Percentiles rank a stretch among this genome's conserved stretches.
These are phyloP conservation scores for Otis tarda DNA, from an alignment of 2,113 vertebrate species.

Conservation along the genomic window DNA sequence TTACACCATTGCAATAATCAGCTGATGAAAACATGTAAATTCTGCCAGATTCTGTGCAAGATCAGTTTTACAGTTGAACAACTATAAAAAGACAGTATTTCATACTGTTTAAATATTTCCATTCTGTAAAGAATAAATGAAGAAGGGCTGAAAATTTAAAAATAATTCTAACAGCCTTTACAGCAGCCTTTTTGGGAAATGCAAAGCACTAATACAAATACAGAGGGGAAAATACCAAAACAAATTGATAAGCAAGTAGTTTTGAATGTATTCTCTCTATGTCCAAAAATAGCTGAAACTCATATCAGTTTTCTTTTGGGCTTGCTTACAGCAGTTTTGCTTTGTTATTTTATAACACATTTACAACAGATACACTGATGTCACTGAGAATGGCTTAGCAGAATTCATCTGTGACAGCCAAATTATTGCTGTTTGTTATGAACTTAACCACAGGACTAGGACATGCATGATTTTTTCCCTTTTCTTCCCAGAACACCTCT, in stretches of 20 bases:
- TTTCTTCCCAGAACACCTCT: background rate
- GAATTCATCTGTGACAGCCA: background rate
- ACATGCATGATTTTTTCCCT: background rate
- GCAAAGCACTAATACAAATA: background rate
- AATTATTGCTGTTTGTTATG: background rate
- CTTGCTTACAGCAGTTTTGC: background rate
- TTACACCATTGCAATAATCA: background rate
- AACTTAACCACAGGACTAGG: background rate
- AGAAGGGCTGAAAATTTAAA: background rate
- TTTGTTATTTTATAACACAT: background rate
- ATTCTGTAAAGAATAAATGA: background rate
- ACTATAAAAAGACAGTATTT: background rate
- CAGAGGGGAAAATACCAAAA: background rate
- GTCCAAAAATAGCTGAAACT: background rate
- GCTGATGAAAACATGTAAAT: background rate
- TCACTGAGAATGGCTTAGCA: background rate
- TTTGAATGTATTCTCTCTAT: background rate
- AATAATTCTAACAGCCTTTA: background rate
- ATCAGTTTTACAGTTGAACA: background rate
- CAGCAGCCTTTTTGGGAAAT: background rate
- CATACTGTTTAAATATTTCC: background rate
- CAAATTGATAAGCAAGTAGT: background rate
- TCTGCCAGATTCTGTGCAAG: background rate
- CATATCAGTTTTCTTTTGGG: background rate
- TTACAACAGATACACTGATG: background rate